Evolutionary conservation across 2,888 invertebrate species (phyloP).

Genomic region (Drosophila glabriapex): DNA sequence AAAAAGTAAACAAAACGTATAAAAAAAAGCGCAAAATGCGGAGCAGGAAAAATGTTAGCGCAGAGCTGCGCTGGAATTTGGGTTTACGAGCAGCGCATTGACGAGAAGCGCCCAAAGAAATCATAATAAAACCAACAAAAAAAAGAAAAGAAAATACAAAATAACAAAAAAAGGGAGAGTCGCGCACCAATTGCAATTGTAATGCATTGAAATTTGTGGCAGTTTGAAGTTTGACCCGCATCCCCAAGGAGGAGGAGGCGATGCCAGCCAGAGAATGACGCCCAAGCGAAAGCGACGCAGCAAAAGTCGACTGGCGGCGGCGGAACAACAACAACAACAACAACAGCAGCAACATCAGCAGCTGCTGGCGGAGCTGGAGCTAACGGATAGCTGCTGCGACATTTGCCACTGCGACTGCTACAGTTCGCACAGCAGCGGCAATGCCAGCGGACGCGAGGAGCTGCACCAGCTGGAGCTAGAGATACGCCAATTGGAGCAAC

Average conservation of each 20-base stretch:
- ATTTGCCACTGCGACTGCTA: constrained; percentile 84
- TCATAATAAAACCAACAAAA: neutral
- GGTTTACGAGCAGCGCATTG: constrained; percentile 52
- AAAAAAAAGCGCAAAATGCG: constrained; percentile 36
- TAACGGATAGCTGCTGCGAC: constrained; percentile 82
- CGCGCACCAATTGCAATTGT: constrained; percentile 18
- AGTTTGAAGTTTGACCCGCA: constrained; percentile 63
- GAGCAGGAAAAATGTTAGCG: constrained; percentile 23
- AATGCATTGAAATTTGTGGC: constrained; percentile 47
- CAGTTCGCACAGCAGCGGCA: constrained; percentile 79
- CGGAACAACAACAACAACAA: constrained; percentile 69
- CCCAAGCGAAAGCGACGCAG: constrained; percentile 68
- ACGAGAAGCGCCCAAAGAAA: constrained; percentile 10
- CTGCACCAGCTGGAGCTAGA: constrained; percentile 44
- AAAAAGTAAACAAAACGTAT: constrained; percentile 67
- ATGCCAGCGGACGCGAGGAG: constrained; percentile 45
- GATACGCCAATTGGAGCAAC: constrained; percentile 48
- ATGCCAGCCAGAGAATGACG: constrained; percentile 48
- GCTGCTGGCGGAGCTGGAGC: constrained; percentile 73
- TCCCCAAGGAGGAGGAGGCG: constrained; percentile 17
- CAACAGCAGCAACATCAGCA: constrained; percentile 73
- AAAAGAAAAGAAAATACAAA: neutral
- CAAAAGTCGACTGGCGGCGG: constrained; percentile 54
- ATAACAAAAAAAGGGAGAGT: neutral
- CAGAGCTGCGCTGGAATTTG: constrained; percentile 69